A percentile compares a stretch with the other conserved stretches of the same genome.
Evolutionary conservation across 2,888 invertebrate genomes (phyloP).

Genomic region (Epinotia nisella): DNA sequence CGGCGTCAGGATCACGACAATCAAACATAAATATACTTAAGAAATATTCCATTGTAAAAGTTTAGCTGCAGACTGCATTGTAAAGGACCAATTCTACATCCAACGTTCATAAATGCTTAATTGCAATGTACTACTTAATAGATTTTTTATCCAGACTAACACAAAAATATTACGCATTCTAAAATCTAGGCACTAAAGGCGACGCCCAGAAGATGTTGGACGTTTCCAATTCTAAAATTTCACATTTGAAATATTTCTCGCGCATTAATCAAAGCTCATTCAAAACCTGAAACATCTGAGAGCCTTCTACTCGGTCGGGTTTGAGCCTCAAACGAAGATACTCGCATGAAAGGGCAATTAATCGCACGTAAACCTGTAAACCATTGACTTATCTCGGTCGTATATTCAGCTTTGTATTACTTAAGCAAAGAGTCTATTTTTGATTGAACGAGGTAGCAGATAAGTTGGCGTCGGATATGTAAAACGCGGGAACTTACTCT

Average conservation of each 20-base stretch:
- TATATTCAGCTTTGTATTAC: neutral
- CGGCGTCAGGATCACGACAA: constrained; percentile 25
- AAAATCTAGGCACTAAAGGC: neutral
- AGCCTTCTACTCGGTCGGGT: constrained; percentile 60
- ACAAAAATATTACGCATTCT: neutral
- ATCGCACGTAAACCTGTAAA: constrained; percentile 55
- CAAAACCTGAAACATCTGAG: constrained; percentile 49
- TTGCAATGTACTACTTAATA: neutral
- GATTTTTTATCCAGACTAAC: neutral
- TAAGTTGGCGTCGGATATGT: constrained; percentile 8
- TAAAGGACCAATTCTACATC: neutral
- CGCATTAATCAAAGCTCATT: constrained; percentile 31
- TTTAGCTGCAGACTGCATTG: neutral
- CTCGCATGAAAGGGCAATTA: constrained; percentile 54
- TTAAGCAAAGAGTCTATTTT: neutral
- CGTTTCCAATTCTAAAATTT: neutral
- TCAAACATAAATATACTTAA: constrained; percentile 15
- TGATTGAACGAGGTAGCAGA: neutral
- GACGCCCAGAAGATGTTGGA: too few relatives aligned
- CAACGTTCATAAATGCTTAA: neutral
- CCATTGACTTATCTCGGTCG: neutral
- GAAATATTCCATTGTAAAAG: neutral
- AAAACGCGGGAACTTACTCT: constrained; percentile 67
- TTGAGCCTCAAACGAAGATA: constrained; percentile 27
- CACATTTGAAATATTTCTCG: constrained; percentile 10